Conservation (phyloP, 2,797 vertebrate species). For the Hozukius guyotensis region DNA sequence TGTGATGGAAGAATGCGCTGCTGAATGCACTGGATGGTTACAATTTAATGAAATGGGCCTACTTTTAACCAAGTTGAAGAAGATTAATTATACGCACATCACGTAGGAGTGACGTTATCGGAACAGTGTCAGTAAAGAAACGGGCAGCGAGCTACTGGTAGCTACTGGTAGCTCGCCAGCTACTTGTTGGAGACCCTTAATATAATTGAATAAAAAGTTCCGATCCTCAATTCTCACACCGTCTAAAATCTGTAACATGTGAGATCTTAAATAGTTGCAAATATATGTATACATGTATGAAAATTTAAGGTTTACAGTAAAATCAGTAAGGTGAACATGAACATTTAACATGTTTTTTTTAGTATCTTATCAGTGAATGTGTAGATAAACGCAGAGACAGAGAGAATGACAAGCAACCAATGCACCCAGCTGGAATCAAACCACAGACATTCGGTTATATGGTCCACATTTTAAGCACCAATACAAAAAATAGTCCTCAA, state of each 20-base stretch:
- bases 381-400: background rate
- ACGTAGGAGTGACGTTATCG: accelerated
- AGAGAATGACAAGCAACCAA: background rate
- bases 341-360: background rate
- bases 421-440: background rate
- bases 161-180: too few species aligned
- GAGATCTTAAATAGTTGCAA: too few species aligned
- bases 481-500: background rate
- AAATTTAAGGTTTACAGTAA: background rate
- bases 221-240: background rate
- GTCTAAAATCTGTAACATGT: too few species aligned
- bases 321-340: background rate
- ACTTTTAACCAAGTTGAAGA: too few species aligned
- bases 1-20: background rate
- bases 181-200: too few species aligned
- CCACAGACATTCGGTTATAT: background rate
- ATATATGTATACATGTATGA: too few species aligned
- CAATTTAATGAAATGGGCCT: accelerated
- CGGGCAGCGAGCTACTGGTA: too few species aligned
- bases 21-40: accelerated
- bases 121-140: too few species aligned
- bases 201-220: background rate
- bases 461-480: background rate
- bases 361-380: background rate
- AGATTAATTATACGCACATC: too few species aligned